Evolutionary conservation across 2,113 vertebrate species (phyloP).

Genomic region (Corydoras maculifer): DNA sequence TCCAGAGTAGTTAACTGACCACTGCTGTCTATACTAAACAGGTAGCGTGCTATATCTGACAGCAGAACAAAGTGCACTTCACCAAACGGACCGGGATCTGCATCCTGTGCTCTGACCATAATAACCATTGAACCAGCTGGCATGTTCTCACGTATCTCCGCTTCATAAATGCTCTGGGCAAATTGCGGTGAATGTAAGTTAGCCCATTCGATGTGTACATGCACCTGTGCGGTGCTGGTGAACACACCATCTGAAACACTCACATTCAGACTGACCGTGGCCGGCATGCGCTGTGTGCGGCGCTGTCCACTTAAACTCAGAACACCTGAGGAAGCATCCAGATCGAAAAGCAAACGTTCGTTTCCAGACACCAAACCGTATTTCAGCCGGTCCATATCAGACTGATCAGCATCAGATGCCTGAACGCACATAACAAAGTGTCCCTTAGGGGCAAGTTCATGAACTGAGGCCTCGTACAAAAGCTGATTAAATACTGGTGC

Average conservation of each 20-base stretch:
- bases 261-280: slow-evolving; percentile 85
- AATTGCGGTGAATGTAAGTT: slow-evolving; percentile 87
- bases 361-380: slow-evolving; percentile 93
- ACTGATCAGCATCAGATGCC: slow-evolving; percentile 88
- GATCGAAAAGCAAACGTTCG: slow-evolving; percentile 81
- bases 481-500: slow-evolving; percentile 90
- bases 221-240: slow-evolving; percentile 91
- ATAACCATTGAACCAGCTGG: slow-evolving; percentile 79
- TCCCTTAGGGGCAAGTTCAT: slow-evolving; percentile 84
- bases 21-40: slow-evolving; percentile 79
- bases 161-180: slow-evolving; percentile 78
- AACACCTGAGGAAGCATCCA: slow-evolving; percentile 80
- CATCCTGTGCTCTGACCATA: slow-evolving; percentile 81
- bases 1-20: slow-evolving; percentile 84
- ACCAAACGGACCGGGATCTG: slow-evolving; percentile 80
- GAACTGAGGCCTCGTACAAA: slow-evolving; percentile 91
- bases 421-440: slow-evolving; percentile 95
- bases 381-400: slow-evolving; percentile 79
- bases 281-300: slow-evolving; percentile 82
- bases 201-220: slow-evolving; percentile 79
- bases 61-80: slow-evolving; percentile 80
- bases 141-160: slow-evolving; percentile 83
- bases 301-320: slow-evolving; percentile 81
- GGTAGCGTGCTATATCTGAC: slow-evolving; percentile 82
- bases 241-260: slow-evolving; percentile 93